Percentiles rank a stretch among this genome's conserved stretches.
Conservation (phyloP, 2,888 invertebrate species). For the Shargacucullia verbasci region DNA sequence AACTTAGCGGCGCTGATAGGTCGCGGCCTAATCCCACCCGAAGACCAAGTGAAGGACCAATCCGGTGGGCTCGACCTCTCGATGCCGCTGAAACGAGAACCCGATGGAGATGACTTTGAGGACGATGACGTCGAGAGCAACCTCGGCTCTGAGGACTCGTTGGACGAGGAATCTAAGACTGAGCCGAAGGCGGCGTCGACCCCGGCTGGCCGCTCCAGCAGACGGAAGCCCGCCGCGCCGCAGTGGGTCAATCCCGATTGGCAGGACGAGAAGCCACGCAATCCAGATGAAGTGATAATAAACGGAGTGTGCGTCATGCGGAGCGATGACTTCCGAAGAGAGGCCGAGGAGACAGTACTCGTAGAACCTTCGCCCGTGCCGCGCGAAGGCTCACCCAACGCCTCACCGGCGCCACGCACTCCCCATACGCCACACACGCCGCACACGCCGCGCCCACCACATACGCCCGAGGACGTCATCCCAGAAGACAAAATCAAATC, state of each 20-base stretch:
- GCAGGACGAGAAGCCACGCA: conserved; percentile 91
- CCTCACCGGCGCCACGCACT: conserved; percentile 70
- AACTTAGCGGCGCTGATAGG: conserved; percentile 94
- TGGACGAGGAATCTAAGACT: conserved; percentile 89
- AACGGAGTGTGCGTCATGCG: conserved; percentile 98
- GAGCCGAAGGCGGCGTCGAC: conserved; percentile 88
- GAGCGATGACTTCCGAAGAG: conserved; percentile 92
- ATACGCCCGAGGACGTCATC: conserved; percentile 72
- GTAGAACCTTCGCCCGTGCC: conserved; percentile 94
- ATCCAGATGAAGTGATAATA: conserved; percentile 94
- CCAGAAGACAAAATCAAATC: conserved; percentile 88
- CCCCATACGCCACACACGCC: conserved; percentile 65
- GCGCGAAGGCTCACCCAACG: conserved; percentile 78
- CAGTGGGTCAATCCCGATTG: conserved; percentile 99
- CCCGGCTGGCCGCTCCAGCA: conserved; percentile 87
- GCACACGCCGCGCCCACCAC: conserved; percentile 61
- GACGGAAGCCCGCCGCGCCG: conserved; percentile 98
- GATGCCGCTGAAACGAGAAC: conserved; percentile 95
- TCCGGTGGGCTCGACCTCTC: conserved; percentile 96
- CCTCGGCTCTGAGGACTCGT: conserved; percentile 91
- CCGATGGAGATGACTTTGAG: conserved; percentile 93
- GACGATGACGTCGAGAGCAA: conserved; percentile 94
- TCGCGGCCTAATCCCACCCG: conserved; percentile 90
- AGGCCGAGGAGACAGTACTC: conserved; percentile 92
- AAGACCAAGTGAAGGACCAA: conserved; percentile 92